Percentiles rank a stretch among this genome's conserved stretches.
Evolutionary conservation across 2,797 vertebrate genomes (phyloP).

Genomic region (Decapterus maruadsi): DNA sequence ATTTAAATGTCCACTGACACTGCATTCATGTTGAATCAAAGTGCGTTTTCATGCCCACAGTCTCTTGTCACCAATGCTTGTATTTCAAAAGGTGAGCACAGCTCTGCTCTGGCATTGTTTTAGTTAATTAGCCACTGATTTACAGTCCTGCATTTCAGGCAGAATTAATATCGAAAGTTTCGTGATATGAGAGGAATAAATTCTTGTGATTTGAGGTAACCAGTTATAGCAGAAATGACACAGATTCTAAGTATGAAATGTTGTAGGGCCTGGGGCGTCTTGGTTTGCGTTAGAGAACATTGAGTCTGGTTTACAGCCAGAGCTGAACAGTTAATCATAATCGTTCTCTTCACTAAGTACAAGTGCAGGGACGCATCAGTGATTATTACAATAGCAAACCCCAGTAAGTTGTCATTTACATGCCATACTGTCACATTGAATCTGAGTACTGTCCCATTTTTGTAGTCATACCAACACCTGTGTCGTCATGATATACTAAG

Average conservation of each 20-base stretch:
- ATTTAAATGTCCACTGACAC: conserved; percentile 69
- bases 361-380: background rate
- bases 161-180: conserved; percentile 31
- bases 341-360: background rate
- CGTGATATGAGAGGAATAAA: conserved; percentile 33
- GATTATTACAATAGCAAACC: background rate
- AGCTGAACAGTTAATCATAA: background rate
- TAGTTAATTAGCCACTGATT: conserved; percentile 45
- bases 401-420: background rate
- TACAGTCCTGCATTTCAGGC: conserved; percentile 30
- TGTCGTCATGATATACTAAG: conserved; percentile 6
- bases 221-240: background rate
- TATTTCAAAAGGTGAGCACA: conserved; percentile 58
- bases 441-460: background rate
- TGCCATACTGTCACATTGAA: background rate
- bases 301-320: conserved; percentile 1
- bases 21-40: conserved; percentile 66
- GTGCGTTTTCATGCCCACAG: conserved; percentile 50
- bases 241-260: conserved; percentile 5
- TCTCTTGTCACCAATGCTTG: conserved; percentile 51
- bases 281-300: background rate
- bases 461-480: background rate
- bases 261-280: background rate
- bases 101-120: conserved; percentile 31
- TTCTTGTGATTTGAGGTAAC: conserved; percentile 19